Conservation (phyloP, 2,888 invertebrate species). For the Alitta virens region DNA sequence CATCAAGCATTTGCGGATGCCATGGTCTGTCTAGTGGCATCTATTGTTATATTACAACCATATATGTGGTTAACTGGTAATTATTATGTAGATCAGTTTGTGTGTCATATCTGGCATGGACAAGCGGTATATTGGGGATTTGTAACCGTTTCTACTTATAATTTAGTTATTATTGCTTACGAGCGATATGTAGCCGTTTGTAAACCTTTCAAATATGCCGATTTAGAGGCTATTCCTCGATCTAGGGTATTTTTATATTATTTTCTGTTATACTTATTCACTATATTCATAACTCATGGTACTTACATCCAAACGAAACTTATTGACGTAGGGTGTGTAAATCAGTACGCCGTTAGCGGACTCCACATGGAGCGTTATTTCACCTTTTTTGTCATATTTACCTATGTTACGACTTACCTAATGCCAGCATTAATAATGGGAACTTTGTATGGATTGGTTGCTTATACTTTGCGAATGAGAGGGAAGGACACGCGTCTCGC, state of each 20-base stretch:
- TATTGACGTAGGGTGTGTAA: constrained; percentile 11
- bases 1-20: constrained; percentile 26
- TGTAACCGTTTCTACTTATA: constrained; percentile 26
- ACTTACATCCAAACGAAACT: constrained; percentile 23
- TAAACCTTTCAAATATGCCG: background rate
- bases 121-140: constrained; percentile 28
- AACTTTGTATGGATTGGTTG: constrained; percentile 18
- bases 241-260: constrained; percentile 9
- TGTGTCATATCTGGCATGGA: constrained; percentile 28
- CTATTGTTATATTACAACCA: constrained; percentile 24
- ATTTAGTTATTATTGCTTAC: constrained; percentile 22
- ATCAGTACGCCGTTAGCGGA: constrained; percentile 24
- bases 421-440: constrained; percentile 24
- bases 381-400: constrained; percentile 24
- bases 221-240: background rate
- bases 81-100: constrained; percentile 19
- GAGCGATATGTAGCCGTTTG: constrained; percentile 26
- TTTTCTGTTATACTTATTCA: constrained; percentile 16
- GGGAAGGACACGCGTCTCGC: constrained; percentile 18
- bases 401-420: constrained; percentile 25
- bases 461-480: constrained; percentile 11
- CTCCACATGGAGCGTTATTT: constrained; percentile 18
- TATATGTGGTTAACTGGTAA: constrained; percentile 24
- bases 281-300: constrained; percentile 23
- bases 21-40: constrained; percentile 18